phyloP scores from a whole-genome alignment of 2,113 vertebrate species.

The Colaptes auratus region DNA sequence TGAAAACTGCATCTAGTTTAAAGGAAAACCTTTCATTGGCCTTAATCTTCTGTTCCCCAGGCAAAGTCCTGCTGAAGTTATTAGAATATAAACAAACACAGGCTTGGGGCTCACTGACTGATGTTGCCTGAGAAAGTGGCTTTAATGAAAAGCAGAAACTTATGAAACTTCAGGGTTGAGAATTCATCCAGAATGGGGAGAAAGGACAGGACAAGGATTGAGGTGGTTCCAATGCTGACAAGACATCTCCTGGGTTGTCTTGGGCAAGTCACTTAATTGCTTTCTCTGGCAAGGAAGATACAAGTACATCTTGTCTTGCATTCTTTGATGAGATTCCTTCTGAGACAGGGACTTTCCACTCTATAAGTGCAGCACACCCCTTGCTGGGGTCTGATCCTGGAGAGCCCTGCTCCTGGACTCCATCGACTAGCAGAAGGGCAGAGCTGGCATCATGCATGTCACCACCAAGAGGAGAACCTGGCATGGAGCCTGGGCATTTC shows the following conservation, averaged over 20 bases:
- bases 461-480: neutral
- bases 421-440: neutral
- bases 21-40: constrained; percentile 1
- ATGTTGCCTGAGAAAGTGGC: constrained; percentile 29
- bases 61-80: neutral
- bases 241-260: neutral
- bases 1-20: neutral
- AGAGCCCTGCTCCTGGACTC: neutral
- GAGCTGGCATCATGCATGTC: neutral
- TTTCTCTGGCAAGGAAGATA: neutral
- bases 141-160: constrained; percentile 53
- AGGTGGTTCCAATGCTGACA: neutral
- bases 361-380: neutral
- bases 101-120: neutral
- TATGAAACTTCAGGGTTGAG: neutral
- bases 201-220: neutral
- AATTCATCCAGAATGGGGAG: neutral
- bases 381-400: neutral
- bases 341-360: neutral
- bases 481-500: rapidly evolving
- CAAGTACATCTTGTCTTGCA: neutral
- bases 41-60: neutral
- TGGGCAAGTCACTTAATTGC: neutral
- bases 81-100: neutral
- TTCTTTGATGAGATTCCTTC: neutral